These are phyloP conservation scores for Xestia rhomboidea DNA, from an alignment of 2,888 invertebrate genomes.

Conservation along the genomic window DNA sequence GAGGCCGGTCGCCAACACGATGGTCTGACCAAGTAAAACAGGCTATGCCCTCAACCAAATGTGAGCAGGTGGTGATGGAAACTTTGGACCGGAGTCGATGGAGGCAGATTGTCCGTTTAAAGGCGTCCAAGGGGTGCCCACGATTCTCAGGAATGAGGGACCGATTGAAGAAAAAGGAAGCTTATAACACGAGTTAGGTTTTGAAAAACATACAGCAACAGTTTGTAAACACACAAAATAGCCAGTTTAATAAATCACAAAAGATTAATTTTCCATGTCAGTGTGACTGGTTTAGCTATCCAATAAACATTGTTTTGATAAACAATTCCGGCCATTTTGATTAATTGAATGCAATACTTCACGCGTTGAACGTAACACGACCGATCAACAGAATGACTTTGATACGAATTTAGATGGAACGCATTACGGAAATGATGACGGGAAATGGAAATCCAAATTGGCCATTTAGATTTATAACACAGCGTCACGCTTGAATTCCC, in stretches of 20 bases:
- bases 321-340: conserved; percentile 53
- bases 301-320: conserved; percentile 42
- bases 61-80: no score
- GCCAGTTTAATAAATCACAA: neutral
- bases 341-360: conserved; percentile 60
- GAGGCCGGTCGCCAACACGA: no score
- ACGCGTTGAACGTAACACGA: conserved; percentile 41
- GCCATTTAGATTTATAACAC: conserved; percentile 70
- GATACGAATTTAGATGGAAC: conserved; percentile 80
- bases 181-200: neutral
- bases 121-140: no score
- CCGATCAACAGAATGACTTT: conserved; percentile 74
- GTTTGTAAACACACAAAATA: neutral
- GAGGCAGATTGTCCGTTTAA: no score
- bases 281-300: conserved; percentile 5
- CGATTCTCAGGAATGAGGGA: no score
- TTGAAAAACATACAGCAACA: neutral
- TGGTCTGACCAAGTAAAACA: no score
- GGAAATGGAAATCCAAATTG: conserved; percentile 79
- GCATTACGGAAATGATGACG: conserved; percentile 77
- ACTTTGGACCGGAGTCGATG: no score
- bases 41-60: no score
- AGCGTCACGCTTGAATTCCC: neutral
- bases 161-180: no score
- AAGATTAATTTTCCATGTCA: conserved; percentile 1